A percentile compares a stretch with the other conserved stretches of the same genome.
Conservation (phyloP, 2,113 vertebrate genomes). For the Zootoca vivipara region DNA sequence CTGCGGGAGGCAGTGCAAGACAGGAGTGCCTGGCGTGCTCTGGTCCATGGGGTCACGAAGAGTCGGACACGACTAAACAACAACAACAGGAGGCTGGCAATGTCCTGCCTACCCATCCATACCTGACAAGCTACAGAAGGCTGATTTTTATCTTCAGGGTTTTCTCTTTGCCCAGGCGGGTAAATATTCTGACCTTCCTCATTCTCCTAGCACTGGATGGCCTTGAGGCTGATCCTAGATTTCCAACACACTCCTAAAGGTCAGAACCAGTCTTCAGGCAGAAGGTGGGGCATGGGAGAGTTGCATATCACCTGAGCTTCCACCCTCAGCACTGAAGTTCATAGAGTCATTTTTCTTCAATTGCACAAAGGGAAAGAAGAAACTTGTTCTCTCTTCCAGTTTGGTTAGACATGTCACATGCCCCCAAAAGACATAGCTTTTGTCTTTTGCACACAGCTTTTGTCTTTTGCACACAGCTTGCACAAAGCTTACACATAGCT, state of each 20-base stretch:
- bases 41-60: too few species aligned
- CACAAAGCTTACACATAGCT: too few species aligned
- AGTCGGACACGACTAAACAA: too few species aligned
- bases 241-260: not conserved
- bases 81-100: rapidly evolving
- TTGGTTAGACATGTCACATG: not conserved
- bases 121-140: not conserved
- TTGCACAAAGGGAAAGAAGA: not conserved
- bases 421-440: rapidly evolving
- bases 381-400: rapidly evolving
- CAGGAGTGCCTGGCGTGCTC: too few species aligned
- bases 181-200: not conserved
- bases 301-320: rapidly evolving
- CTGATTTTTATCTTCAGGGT: not conserved
- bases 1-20: too few species aligned
- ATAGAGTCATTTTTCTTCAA: not conserved
- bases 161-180: not conserved
- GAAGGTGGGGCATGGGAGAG: not conserved
- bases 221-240: not conserved
- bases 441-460: too few species aligned
- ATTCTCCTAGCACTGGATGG: not conserved
- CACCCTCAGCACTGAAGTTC: not conserved
- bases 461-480: too few species aligned
- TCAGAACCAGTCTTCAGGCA: not conserved
- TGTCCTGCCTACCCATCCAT: not conserved